Percentiles rank a stretch among this genome's conserved stretches.
Evolutionary conservation across 1,140 invertebrate species (phyloP).

Genomic region (Paralvinella palmiformis): DNA sequence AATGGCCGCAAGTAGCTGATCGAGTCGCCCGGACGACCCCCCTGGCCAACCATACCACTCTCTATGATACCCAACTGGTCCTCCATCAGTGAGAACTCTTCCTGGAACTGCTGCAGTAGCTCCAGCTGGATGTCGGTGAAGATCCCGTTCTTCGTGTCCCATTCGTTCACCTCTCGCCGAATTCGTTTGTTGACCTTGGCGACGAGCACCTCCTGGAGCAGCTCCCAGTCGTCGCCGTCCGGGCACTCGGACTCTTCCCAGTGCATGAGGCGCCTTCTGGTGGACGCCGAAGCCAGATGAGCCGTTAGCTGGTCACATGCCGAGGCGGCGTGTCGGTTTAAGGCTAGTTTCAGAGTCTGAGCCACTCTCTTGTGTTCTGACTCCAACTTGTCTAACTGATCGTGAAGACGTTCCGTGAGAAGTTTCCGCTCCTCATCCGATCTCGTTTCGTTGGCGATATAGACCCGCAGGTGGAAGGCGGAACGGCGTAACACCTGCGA

Average conservation of each 20-base stretch:
- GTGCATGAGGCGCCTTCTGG: neutral
- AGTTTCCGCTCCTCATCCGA: conserved; percentile 18
- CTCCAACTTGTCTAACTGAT: neutral
- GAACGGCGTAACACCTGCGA: conserved; percentile 25
- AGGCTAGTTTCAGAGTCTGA: neutral
- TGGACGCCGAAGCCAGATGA: conserved; percentile 2
- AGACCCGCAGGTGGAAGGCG: conserved; percentile 27
- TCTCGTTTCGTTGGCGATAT: conserved; percentile 10
- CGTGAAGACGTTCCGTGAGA: conserved; percentile 17
- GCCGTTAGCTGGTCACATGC: neutral
- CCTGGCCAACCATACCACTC: neutral
- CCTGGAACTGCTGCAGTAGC: conserved; percentile 30
- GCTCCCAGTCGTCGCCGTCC: neutral
- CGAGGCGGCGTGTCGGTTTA: neutral
- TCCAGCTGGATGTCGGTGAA: conserved; percentile 25
- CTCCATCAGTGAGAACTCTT: conserved; percentile 32
- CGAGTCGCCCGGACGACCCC: neutral
- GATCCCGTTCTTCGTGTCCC: conserved; percentile 28
- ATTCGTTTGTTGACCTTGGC: conserved; percentile 1
- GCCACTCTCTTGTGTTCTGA: neutral
- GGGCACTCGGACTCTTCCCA: neutral
- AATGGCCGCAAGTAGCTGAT: neutral
- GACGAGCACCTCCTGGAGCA: neutral
- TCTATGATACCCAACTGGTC: conserved; percentile 25
- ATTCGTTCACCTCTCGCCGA: conserved; percentile 24